These are phyloP conservation scores for Drosophila austrosaltans DNA, from an alignment of 2,888 invertebrate species.

Conservation along the genomic window DNA sequence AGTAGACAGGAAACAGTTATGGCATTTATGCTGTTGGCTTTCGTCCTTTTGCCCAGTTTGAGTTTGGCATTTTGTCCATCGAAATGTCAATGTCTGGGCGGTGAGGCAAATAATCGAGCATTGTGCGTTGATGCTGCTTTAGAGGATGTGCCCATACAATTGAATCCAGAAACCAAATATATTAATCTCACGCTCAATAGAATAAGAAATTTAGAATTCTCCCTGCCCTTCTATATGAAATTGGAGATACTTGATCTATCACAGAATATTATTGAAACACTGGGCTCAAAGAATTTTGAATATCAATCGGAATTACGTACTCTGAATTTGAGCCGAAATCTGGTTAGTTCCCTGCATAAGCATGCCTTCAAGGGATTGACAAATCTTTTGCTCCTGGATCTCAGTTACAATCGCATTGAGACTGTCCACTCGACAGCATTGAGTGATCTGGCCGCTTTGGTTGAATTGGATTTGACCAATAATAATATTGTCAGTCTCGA, in stretches of 20 bases:
- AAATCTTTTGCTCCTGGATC: slow-evolving; percentile 87
- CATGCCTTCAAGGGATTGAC: slow-evolving; percentile 90
- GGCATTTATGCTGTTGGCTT: slow-evolving; percentile 61
- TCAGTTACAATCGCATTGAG: slow-evolving; percentile 91
- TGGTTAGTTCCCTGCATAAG: slow-evolving; percentile 88
- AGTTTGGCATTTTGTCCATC: slow-evolving; percentile 87
- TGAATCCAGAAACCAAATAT: slow-evolving; percentile 93
- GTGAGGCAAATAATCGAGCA: slow-evolving; percentile 89
- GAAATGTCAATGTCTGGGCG: slow-evolving; percentile 89
- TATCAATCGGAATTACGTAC: slow-evolving; percentile 89
- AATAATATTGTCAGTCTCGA: slow-evolving; percentile 91
- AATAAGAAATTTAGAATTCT: slow-evolving; percentile 90
- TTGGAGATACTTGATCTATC: slow-evolving; percentile 92
- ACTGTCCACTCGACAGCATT: slow-evolving; percentile 90
- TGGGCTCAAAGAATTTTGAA: slow-evolving; percentile 93
- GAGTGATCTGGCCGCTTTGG: slow-evolving; percentile 89
- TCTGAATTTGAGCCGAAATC: slow-evolving; percentile 91
- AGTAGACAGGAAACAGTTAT: slow-evolving; percentile 10
- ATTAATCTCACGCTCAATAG: slow-evolving; percentile 93
- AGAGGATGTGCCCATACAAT: slow-evolving; percentile 93
- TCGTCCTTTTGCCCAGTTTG: slow-evolving; percentile 72
- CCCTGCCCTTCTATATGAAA: slow-evolving; percentile 91
- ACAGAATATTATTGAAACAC: slow-evolving; percentile 90
- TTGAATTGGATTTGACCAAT: slow-evolving; percentile 89
- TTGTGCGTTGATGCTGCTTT: slow-evolving; percentile 91